Evolutionary conservation across 2,797 vertebrate species (phyloP).

Genomic region (Chloroceryle inda): DNA sequence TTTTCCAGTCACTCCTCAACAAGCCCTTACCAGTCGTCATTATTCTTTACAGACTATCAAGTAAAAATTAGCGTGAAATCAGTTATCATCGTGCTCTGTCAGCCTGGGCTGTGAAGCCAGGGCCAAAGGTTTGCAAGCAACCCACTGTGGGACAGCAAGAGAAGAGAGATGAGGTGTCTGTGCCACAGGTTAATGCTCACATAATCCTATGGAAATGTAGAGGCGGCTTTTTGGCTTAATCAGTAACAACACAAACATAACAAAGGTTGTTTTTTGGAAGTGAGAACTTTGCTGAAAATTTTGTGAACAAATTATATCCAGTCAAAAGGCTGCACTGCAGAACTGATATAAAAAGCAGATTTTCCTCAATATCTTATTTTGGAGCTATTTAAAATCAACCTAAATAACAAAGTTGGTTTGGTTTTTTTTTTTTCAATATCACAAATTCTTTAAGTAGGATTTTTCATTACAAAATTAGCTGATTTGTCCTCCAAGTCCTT

Average conservation of each 20-base stretch:
- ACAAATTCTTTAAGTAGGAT: neutral
- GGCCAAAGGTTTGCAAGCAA: neutral
- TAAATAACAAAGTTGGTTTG: neutral
- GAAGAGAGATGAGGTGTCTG: neutral
- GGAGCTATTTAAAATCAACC: neutral
- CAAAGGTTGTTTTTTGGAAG: neutral
- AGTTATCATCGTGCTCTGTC: neutral
- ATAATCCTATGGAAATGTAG: neutral
- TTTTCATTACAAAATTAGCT: neutral
- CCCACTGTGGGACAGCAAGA: neutral
- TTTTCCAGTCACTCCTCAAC: neutral
- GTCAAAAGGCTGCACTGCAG: neutral
- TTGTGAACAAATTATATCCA: neutral
- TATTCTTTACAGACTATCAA: neutral
- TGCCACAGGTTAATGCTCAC: neutral
- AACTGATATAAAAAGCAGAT: neutral
- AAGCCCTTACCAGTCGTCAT: neutral
- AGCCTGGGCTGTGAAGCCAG: neutral
- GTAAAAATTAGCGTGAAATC: neutral
- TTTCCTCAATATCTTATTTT: neutral
- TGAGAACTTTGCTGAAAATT: neutral
- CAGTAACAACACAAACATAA: neutral
- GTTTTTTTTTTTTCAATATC: neutral
- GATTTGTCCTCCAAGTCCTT: neutral
- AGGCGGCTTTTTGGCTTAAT: neutral